Evolutionary conservation across 2,113 vertebrate genomes (phyloP).

Genomic region (Sialia sialis): DNA sequence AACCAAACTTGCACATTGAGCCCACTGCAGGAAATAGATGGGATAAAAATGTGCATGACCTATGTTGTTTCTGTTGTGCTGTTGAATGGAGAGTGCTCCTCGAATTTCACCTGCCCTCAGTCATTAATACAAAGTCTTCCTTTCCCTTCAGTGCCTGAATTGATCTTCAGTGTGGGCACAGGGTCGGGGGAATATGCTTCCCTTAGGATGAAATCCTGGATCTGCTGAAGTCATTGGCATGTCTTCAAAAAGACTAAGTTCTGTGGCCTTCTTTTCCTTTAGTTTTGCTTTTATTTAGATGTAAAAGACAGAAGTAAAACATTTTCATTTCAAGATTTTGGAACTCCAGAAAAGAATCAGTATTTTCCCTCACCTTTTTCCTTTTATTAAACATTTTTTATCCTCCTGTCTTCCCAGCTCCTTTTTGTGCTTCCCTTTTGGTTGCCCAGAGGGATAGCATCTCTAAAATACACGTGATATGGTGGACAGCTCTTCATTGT

Average conservation of each 20-base stretch:
- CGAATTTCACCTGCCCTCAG: neutral
- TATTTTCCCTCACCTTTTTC: neutral
- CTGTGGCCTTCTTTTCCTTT: neutral
- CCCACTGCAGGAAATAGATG: neutral
- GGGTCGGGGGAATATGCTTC: neutral
- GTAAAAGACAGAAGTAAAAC: neutral
- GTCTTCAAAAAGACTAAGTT: neutral
- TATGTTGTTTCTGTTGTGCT: neutral
- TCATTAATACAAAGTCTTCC: neutral
- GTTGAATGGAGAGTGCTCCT: neutral
- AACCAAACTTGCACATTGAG: neutral
- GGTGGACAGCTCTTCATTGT: neutral
- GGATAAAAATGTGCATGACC: neutral
- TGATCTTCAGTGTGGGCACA: fast-evolving
- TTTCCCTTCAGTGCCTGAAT: neutral
- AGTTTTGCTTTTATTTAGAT: neutral
- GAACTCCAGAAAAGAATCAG: neutral
- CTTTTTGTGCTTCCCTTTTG: neutral
- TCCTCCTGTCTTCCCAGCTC: neutral
- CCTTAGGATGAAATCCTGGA: neutral
- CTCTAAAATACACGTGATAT: fast-evolving
- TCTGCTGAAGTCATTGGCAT: neutral
- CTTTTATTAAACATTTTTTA: neutral
- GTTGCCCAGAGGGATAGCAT: neutral
- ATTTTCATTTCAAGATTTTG: neutral